Evolutionary conservation across 2,113 vertebrate genomes (phyloP).

Genomic region (Hydrolagus affinis): DNA sequence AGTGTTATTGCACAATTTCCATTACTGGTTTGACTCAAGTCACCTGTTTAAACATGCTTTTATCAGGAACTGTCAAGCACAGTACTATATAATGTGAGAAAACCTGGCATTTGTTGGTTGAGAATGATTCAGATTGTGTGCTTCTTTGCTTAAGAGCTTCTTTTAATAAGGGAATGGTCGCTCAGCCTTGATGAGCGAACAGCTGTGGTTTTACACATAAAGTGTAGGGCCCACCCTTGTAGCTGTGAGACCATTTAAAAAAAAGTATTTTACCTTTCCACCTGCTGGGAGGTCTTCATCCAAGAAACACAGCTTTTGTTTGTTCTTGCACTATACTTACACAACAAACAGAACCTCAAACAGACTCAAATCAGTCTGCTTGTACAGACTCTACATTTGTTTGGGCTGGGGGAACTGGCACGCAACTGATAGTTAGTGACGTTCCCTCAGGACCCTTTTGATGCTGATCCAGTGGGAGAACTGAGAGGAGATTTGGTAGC

Average conservation of each 20-base stretch:
- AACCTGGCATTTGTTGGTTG: not conserved
- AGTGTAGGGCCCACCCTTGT: not conserved
- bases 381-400: slow-evolving; percentile 31
- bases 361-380: not conserved
- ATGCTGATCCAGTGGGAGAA: slow-evolving; percentile 33
- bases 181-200: not conserved
- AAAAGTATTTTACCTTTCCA: slow-evolving; percentile 1
- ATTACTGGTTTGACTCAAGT: not conserved
- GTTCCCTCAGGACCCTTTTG: slow-evolving; percentile 35
- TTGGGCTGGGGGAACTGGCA: slow-evolving; percentile 40
- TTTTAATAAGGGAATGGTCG: slow-evolving; percentile 2
- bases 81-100: not conserved
- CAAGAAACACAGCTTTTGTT: slow-evolving; percentile 28
- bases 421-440: slow-evolving; percentile 38
- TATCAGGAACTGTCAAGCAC: slow-evolving; percentile 14
- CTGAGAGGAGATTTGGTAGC: slow-evolving; percentile 43
- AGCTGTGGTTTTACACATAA: not conserved
- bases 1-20: not conserved
- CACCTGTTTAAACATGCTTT: slow-evolving; percentile 13
- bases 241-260: not conserved
- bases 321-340: slow-evolving; percentile 27
- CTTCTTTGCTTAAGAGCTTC: not conserved
- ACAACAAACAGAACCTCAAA: slow-evolving; percentile 31
- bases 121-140: slow-evolving; percentile 17
- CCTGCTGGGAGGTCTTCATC: slow-evolving; percentile 29